Evolutionary conservation across 2,113 vertebrate genomes (phyloP), one percentile per base, ranked within the genome.

Genomic region (Equus quagga): DNA sequence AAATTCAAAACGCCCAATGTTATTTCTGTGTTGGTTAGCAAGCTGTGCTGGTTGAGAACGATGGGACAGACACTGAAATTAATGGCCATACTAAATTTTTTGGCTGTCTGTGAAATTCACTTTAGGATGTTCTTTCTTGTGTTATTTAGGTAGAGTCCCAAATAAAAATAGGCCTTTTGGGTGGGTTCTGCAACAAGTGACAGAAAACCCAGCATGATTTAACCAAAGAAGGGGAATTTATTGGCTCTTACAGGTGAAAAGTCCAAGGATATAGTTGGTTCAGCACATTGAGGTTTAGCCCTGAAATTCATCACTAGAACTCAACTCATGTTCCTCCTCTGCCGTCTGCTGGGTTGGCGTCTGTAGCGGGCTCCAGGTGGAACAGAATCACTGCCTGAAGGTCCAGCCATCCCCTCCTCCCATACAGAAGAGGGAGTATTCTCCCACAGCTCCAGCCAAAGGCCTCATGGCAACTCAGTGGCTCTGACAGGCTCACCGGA

Each of bases 1-100:
- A 97, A 98, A 97, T 96, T 87, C 90, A 95, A 98, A 94, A 94
- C 21, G 2, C 23, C 65, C 46, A 33, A 4, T 96, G 97, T 97
- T 96, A 92, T 96, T 97, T 91, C 65, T 84, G 75, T 46, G 24
- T 87, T 97, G 69, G 51, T 84, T 87, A 87, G 79, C 79, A 94
- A 94, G 31, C 54, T 62, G 67, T 67, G 3, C 31, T 31, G 9
- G 64, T 72, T 54, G 83, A 96, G 31, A 88, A 33, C 44, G 75
- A 17, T n/a, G 67, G 58, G 51, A 91, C 26, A 49, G 62, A 80
- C 0, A 24, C n/a, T 28, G 70, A 94, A 89, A 84, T 84, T 92
- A 96, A 92, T 85, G 56, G 3, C n/a, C 65, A 69, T 41, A 28
- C 23, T 78, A 88, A 80, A 23, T 69, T 60, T 81, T 83, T 44